Base-by-base conservation (phyloP, 64 coral and sea anemone species). In the Cladopsammia gracilis region DNA sequence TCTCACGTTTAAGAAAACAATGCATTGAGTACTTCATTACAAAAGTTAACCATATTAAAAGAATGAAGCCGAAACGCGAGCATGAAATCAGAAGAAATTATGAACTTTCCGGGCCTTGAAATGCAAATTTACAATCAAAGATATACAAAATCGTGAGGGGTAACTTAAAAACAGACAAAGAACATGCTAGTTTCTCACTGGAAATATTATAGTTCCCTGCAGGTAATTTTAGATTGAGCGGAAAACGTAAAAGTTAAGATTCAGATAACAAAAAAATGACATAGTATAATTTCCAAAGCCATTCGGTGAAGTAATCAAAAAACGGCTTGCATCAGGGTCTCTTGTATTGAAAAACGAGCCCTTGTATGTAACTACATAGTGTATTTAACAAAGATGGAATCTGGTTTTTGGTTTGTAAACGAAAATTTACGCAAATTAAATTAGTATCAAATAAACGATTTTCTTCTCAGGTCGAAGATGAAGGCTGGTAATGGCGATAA, bases 111-210 rank as follows among this genome's bases (percentile, higher is more conserved):
- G n/a, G n/a, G n/a, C 16, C 72, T 75, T 20, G 26, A 79, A 75
- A 60, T 79, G 26, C 53, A 79, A 79, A 60, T 79, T 16, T 60
- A 6, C 13, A 43, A 60, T 42, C 77, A 60, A 79, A 79, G 24
- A 79, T 20, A 61, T 42, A 79, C 56, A 59, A 79, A 56, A 16
- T 54, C 77, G 34, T 54, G 25, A 43, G 54, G 5, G 15, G 22
- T 59, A 22, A 26, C 51, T 79, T 79, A 44, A 79, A 54, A 61
- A 60, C 24, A 49, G n/a, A 56, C 24, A 34, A 79, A 77, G 50
- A 53, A 77, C 7, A 48, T 48, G 9, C 65, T 25, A 24, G 14
- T 48, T 76, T 20, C 48, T 23, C 19, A 22, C n/a, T 54, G 75
- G 12, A 57, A 24, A 56, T n/a, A 53, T 25, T 25, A 8, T 42